A percentile compares a stretch with the other conserved stretches of the same genome.
These are phyloP conservation scores for Gymnorhina tibicen DNA, from an alignment of 2,113 vertebrate species.

Conservation along the genomic window DNA sequence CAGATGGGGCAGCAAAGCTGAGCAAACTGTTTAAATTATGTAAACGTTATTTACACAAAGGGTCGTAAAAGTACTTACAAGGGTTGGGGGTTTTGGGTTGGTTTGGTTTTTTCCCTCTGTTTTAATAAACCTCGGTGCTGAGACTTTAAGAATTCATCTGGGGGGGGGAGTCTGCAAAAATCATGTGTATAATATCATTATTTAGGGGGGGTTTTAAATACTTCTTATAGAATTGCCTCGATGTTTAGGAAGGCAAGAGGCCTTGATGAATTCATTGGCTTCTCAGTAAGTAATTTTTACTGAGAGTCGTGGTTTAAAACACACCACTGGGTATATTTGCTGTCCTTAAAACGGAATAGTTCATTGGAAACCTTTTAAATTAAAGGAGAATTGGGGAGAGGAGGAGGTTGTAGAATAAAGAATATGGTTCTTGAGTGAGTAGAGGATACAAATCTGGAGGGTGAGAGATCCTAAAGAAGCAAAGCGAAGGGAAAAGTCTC, in stretches of 20 bases:
- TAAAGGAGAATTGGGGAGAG: background rate
- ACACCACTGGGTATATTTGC: slow-evolving; percentile 12
- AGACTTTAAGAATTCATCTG: background rate
- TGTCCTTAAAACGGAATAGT: background rate
- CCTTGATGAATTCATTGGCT: slow-evolving; percentile 54
- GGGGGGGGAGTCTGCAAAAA: background rate
- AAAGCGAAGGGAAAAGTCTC: background rate
- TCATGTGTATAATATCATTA: background rate
- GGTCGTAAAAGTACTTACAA: slow-evolving; percentile 56
- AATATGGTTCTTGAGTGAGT: background rate
- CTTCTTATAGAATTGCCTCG: background rate
- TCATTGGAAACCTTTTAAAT: slow-evolving; percentile 16
- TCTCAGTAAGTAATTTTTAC: slow-evolving; percentile 62
- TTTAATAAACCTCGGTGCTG: slow-evolving; percentile 66
- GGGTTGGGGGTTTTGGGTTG: background rate
- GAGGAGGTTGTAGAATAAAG: background rate
- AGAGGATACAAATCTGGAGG: background rate
- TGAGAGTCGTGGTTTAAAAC: slow-evolving; percentile 27
- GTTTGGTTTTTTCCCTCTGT: background rate
- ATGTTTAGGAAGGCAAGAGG: background rate
- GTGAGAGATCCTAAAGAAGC: background rate
- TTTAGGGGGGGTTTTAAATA: background rate
- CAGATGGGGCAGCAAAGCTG: slow-evolving; percentile 72
- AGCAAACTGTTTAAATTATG: slow-evolving; percentile 83
- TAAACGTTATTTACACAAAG: slow-evolving; percentile 88